phyloP scores from a whole-genome alignment of 2,888 invertebrate species.

The Barypeithes pellucidus region DNA sequence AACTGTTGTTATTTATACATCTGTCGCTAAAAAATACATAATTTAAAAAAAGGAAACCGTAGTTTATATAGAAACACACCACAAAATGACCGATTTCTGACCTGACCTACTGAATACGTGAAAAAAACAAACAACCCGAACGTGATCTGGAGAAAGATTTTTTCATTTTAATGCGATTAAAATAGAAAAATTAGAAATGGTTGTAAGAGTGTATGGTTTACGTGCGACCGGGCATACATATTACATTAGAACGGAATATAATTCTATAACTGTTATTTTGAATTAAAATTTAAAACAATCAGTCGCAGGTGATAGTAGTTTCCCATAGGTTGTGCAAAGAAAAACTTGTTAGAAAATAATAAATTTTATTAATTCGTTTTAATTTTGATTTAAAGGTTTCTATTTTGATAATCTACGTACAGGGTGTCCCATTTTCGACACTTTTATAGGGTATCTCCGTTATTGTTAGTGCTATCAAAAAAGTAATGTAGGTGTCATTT shows the following conservation, averaged over 20 bases:
- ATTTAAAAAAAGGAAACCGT: background rate
- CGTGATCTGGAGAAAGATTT: slow-evolving; percentile 28
- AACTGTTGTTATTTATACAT: background rate
- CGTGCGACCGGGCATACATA: slow-evolving; percentile 2
- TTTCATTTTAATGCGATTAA: slow-evolving; percentile 30
- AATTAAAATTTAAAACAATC: background rate
- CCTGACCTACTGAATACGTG: slow-evolving; percentile 18
- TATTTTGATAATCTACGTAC: too few relatives aligned
- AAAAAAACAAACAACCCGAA: slow-evolving; percentile 7
- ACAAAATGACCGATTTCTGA: slow-evolving; percentile 22
- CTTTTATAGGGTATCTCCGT: too few relatives aligned
- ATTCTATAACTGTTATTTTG: background rate
- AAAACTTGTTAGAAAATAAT: too few relatives aligned
- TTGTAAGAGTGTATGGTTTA: background rate
- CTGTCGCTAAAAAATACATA: background rate
- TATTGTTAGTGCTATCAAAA: too few relatives aligned
- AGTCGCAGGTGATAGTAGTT: too few relatives aligned
- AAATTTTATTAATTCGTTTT: too few relatives aligned
- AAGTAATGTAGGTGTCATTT: too few relatives aligned
- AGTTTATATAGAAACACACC: background rate
- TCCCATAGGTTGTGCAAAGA: too few relatives aligned
- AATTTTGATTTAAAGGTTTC: too few relatives aligned
- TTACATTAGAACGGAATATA: background rate
- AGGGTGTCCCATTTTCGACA: too few relatives aligned
- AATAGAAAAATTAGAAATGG: slow-evolving; percentile 5